Evolutionary conservation across 2,888 invertebrate species (phyloP), one percentile per base, ranked within the genome.

Genomic region (Coremacera marginata): DNA sequence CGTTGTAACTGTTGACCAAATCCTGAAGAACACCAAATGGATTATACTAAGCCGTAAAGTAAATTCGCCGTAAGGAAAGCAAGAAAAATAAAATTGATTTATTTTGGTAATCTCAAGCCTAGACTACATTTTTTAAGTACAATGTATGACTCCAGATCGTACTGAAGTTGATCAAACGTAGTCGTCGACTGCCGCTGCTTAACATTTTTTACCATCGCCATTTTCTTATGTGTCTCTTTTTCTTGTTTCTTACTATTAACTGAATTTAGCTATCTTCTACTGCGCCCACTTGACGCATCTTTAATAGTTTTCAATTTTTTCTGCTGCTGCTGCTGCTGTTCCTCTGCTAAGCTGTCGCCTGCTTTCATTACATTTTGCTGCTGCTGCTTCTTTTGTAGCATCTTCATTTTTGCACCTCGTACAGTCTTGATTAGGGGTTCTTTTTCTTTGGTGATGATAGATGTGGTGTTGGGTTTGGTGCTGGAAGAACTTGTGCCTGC

Each of bases 321-420:
- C 37, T n/a, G 31, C 31, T 55, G 19, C 34, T 49, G 19, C 34
- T 49, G 67, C 67, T 25, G 67, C 14, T 11, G 67, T 16, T 5
- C n/a, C 8, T n/a, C 44, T 44, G 14, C 44, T 25, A 22, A 3
- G 25, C 68, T 68, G 14, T 44, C 14, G 68, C 22, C 27, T 9
- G 68, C 51, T 51, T 37, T 22, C 22, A 55, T 34, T n/a, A 11
- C 57, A 14, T 51, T 14, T 22, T 57, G 22, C n/a, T 68, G 49
- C 8, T 57, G 22, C n/a, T 68, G 49, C 8, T 22, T 49, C 1
- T 22, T 51, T 25, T 68, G 2, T 2, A 73, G 14, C 25, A 49
- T 19, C 62, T 73, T 73, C 49, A 73, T 63, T 51, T 52, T 73
- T 49, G 52, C 63, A 49, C 73, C 73, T 52, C 65, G 25, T 5